phyloP scores from a whole-genome alignment of 2,888 invertebrate species.

The Calameuta pallipes region DNA sequence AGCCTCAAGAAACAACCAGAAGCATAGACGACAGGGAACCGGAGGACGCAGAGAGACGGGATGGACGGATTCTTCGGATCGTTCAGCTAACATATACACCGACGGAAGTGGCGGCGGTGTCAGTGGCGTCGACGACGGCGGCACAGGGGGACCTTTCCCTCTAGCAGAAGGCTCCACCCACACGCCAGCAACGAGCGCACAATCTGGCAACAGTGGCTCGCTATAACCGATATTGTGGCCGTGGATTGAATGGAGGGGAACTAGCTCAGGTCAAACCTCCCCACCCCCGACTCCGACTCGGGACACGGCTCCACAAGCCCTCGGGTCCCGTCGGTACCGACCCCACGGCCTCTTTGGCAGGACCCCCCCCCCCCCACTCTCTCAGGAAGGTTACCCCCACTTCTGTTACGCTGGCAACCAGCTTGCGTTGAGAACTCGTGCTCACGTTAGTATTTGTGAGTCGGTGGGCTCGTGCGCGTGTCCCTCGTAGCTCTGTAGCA shows the following conservation, averaged over 20 bases:
- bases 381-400: conserved; percentile 13
- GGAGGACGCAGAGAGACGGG: conserved; percentile 4
- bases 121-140: conserved; percentile 38
- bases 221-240: conserved; percentile 65
- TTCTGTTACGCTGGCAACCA: neutral
- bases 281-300: conserved; percentile 35
- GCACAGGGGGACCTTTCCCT: conserved; percentile 45
- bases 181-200: conserved; percentile 47
- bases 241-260: conserved; percentile 65
- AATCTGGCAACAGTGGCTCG: conserved; percentile 64
- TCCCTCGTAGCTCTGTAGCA: conserved; percentile 10
- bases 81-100: conserved; percentile 32
- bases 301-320: conserved; percentile 32
- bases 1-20: neutral
- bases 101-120: conserved; percentile 36
- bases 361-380: conserved; percentile 30
- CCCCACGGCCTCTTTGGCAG: conserved; percentile 14
- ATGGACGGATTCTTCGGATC: conserved; percentile 6
- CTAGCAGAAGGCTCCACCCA: conserved; percentile 51
- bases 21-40: neutral
- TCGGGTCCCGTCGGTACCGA: conserved; percentile 32
- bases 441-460: conserved; percentile 12
- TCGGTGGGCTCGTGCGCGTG: conserved; percentile 32
- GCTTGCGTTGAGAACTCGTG: conserved; percentile 12
- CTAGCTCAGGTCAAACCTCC: conserved; percentile 65